phyloP scores from a whole-genome alignment of 2,888 invertebrate genomes.

The Drosophila macrospina region DNA sequence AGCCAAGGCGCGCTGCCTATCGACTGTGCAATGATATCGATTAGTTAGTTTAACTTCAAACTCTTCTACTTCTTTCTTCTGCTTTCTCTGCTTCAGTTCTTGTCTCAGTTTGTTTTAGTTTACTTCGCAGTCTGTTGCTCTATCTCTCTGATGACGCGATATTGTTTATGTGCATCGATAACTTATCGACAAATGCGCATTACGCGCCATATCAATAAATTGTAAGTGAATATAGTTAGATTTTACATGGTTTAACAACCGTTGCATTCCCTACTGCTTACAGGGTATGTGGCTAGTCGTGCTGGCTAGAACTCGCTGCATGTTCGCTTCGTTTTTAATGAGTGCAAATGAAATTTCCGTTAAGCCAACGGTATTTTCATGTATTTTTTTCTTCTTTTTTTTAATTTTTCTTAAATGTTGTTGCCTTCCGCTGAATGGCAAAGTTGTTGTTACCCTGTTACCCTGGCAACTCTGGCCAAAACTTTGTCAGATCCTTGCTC shows the following conservation, averaged over 20 bases:
- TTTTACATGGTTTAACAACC: neutral
- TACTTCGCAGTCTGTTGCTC: no score
- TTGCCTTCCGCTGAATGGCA: slow-evolving; percentile 19
- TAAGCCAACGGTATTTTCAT: slow-evolving; percentile 42
- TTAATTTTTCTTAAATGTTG: slow-evolving; percentile 4
- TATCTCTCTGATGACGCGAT: no score
- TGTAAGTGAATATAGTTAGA: no score
- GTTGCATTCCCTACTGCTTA: neutral
- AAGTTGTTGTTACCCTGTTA: slow-evolving; percentile 31
- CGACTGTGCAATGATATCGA: no score
- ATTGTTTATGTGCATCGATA: no score
- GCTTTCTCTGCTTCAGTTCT: no score
- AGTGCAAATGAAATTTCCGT: slow-evolving; percentile 72
- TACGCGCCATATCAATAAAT: no score
- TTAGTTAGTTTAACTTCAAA: no score
- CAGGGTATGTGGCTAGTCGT: slow-evolving; percentile 33
- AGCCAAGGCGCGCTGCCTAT: no score
- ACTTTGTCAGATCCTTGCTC: slow-evolving; percentile 36
- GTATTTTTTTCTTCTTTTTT: neutral
- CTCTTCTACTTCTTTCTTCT: no score
- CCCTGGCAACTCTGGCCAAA: slow-evolving; percentile 57
- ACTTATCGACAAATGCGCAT: no score
- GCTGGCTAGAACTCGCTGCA: neutral
- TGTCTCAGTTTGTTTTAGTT: no score
- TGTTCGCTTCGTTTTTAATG: slow-evolving; percentile 61